These are phyloP conservation scores for Karalla daura DNA, from an alignment of 2,797 vertebrate genomes.

Conservation along the genomic window DNA sequence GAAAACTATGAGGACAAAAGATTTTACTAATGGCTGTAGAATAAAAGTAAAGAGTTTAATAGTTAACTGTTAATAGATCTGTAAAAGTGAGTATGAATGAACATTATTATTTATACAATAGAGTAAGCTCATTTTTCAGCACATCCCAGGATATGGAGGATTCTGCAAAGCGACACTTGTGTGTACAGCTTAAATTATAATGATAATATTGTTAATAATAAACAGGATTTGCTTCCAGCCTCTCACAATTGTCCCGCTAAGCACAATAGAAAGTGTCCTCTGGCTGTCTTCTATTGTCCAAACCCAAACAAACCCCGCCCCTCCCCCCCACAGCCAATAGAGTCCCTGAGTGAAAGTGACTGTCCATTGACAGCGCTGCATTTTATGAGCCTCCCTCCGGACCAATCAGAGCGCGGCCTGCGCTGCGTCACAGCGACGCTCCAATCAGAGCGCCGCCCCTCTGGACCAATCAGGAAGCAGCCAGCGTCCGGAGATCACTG, in stretches of 20 bases:
- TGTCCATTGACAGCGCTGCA: slow-evolving; percentile 66
- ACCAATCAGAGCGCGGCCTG: slow-evolving; percentile 66
- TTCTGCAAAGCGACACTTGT: no score
- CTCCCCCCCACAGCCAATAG: slow-evolving; percentile 35
- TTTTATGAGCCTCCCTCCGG: slow-evolving; percentile 19
- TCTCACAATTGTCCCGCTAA: no score
- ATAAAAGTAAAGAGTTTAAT: no score
- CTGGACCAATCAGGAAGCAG: slow-evolving; percentile 66
- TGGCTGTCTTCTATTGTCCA: neutral
- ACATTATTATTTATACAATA: no score
- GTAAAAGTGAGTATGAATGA: no score
- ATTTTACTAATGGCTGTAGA: no score
- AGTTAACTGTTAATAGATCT: no score
- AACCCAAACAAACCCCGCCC: slow-evolving; percentile 8
- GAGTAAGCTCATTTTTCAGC: no score
- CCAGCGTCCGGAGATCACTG: slow-evolving; percentile 54
- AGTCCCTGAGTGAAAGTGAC: neutral
- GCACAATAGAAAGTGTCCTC: neutral
- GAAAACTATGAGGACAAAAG: no score
- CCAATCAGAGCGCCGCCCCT: slow-evolving; percentile 63
- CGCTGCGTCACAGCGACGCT: slow-evolving; percentile 25
- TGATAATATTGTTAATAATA: neutral
- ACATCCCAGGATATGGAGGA: no score
- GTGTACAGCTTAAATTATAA: no score
- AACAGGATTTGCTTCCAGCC: no score